Percentiles rank a stretch among this genome's conserved stretches.
These are phyloP conservation scores for Phylloscopus collybita DNA, from an alignment of 2,797 vertebrate species.

Conservation along the genomic window DNA sequence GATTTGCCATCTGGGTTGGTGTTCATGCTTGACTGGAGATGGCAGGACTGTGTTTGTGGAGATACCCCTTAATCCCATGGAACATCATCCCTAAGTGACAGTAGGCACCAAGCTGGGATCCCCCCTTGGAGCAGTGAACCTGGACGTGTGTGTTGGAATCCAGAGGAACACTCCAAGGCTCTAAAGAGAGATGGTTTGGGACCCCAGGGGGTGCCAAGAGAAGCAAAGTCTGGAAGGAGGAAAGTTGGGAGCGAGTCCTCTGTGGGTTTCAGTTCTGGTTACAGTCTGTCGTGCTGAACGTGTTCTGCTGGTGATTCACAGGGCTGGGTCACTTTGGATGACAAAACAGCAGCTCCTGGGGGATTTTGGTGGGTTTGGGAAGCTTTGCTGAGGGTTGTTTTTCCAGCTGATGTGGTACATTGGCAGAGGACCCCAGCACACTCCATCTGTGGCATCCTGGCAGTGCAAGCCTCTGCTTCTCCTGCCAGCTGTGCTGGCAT, in stretches of 20 bases:
- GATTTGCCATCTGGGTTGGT: neutral
- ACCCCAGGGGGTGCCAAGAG: neutral
- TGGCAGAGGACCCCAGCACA: neutral
- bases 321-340: neutral
- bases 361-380: neutral
- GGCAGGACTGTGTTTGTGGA: neutral
- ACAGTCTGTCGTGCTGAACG: rapidly evolving
- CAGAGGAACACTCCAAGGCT: neutral
- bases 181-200: neutral
- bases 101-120: neutral
- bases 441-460: neutral
- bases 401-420: neutral
- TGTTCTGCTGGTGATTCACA: constrained; percentile 25
- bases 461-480: neutral
- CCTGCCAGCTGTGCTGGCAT: neutral
- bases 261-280: constrained; percentile 18
- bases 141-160: neutral
- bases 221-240: neutral
- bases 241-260: neutral
- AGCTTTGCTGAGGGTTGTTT: neutral
- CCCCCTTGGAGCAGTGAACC: neutral
- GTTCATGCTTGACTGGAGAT: neutral
- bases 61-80: neutral
- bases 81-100: neutral
- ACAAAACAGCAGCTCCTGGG: neutral